phyloP scores from a whole-genome alignment of 2,797 vertebrate species.

The Liasis olivaceus region DNA sequence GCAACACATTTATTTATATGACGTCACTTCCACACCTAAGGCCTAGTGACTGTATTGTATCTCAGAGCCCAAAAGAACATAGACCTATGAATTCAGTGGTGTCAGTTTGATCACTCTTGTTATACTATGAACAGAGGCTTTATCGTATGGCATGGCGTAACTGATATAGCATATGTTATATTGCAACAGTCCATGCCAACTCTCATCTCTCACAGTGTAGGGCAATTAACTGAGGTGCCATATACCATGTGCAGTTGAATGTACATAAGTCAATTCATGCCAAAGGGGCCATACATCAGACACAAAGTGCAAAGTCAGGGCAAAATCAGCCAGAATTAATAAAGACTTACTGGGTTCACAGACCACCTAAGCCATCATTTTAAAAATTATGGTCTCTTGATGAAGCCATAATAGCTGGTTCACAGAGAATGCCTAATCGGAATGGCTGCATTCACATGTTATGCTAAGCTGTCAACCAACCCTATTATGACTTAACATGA shows the following conservation, averaged over 20 bases:
- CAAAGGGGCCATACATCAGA: background rate
- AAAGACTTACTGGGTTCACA: no score
- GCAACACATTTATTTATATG: constrained; percentile 33
- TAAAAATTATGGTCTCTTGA: no score
- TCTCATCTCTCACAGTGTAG: constrained; percentile 42
- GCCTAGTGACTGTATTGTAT: constrained; percentile 38
- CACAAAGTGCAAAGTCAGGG: background rate
- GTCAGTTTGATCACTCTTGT: constrained; percentile 59
- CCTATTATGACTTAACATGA: no score
- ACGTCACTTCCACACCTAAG: background rate
- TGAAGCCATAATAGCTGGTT: no score
- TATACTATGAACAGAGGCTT: constrained; percentile 46
- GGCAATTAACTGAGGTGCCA: constrained; percentile 44
- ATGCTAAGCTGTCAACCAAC: no score
- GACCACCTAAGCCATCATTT: no score
- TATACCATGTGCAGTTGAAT: background rate
- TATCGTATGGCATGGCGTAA: constrained; percentile 50
- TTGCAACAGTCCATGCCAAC: constrained; percentile 42
- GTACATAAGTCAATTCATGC: background rate
- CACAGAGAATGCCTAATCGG: no score
- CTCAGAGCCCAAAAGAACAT: constrained; percentile 31
- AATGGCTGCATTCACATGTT: no score
- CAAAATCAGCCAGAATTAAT: background rate
- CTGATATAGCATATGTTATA: constrained; percentile 61
- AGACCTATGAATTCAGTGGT: constrained; percentile 61